These are phyloP conservation scores for Chrysodeixis includens DNA, from an alignment of 2,888 invertebrate genomes.

Conservation along the genomic window DNA sequence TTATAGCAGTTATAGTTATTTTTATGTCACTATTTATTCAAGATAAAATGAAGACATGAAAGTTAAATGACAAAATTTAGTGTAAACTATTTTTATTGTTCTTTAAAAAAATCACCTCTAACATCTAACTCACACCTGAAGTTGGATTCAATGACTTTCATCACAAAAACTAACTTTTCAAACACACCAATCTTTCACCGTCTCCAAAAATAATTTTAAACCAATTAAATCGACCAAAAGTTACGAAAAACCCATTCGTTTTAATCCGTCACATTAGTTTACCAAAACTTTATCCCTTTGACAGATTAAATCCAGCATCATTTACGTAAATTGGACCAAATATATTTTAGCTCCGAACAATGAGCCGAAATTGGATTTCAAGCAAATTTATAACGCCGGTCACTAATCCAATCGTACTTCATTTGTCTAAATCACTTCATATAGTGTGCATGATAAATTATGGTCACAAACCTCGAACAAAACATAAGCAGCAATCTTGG, in stretches of 20 bases:
- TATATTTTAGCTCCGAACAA: conserved; percentile 12
- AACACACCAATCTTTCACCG: background rate
- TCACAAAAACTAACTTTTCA: no score
- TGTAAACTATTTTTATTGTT: no score
- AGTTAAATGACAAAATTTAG: no score
- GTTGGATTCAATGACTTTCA: no score
- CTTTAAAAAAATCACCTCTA: no score
- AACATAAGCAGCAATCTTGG: conserved; percentile 10
- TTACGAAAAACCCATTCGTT: conserved; percentile 3
- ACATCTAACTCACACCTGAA: no score
- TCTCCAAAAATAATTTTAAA: background rate
- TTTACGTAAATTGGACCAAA: conserved; percentile 10
- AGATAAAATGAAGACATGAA: no score
- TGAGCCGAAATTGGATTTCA: conserved; percentile 16
- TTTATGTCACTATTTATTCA: no score
- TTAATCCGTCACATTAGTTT: conserved; percentile 2
- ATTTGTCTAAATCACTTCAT: conserved; percentile 14
- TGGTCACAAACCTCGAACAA: background rate
- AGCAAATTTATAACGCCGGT: conserved; percentile 6
- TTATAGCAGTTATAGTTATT: no score
- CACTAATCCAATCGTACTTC: conserved; percentile 6
- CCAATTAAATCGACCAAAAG: background rate
- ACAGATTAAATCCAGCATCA: conserved; percentile 7
- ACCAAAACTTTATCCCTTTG: conserved; percentile 6
- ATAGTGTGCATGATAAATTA: conserved; percentile 11